Conservation (phyloP, 2,113 vertebrate species). For the Otolemur garnettii region DNA sequence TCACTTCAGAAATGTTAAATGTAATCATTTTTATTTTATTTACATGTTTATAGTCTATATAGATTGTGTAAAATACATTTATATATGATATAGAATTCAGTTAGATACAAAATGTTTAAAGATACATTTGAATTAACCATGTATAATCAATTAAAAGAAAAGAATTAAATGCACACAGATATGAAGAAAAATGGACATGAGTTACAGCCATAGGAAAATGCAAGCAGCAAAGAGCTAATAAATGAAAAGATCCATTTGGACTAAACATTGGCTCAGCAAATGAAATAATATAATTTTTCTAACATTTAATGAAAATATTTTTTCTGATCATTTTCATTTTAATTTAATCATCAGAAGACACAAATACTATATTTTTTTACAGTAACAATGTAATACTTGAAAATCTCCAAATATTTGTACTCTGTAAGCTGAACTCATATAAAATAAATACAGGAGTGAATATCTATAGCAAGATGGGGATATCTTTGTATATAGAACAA, state of each 20-base stretch:
- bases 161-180: neutral
- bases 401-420: neutral
- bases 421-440: neutral
- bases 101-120: conserved; percentile 6
- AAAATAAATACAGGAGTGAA: neutral
- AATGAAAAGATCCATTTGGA: conserved; percentile 46
- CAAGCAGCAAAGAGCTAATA: neutral
- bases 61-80: conserved; percentile 40
- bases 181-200: neutral
- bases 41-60: neutral
- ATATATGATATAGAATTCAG: neutral
- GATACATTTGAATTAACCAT: conserved; percentile 5
- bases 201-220: neutral
- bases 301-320: neutral
- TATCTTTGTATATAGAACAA: neutral
- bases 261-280: conserved; percentile 8
- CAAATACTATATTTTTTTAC: neutral
- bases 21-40: conserved; percentile 30
- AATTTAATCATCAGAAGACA: neutral
- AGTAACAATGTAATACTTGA: conserved; percentile 15
- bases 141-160: neutral
- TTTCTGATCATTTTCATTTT: neutral
- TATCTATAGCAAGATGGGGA: neutral
- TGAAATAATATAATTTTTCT: conserved; percentile 52
- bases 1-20: conserved; percentile 14